phyloP scores from a whole-genome alignment of 1,140 invertebrate genomes.

The Ephestia elutella region DNA sequence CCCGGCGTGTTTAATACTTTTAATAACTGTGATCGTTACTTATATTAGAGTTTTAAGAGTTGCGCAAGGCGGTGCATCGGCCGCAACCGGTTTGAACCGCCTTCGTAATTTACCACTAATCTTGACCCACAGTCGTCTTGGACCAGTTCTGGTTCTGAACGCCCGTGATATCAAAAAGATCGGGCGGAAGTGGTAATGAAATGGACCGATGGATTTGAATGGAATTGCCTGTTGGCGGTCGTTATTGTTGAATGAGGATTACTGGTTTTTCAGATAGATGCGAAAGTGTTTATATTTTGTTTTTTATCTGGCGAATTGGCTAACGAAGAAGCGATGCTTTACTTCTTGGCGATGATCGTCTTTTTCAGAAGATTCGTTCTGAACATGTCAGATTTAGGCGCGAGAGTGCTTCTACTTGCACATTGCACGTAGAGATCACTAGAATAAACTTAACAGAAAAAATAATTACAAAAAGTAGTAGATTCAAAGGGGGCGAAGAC shows the following conservation, averaged over 20 bases:
- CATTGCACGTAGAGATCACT: too few relatives aligned
- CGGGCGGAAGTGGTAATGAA: conserved; percentile 31
- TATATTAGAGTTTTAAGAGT: not conserved
- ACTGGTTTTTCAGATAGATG: too few relatives aligned
- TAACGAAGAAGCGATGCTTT: too few relatives aligned
- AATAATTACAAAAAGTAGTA: too few relatives aligned
- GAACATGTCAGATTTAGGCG: too few relatives aligned
- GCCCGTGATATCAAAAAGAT: conserved; percentile 21
- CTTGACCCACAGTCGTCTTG: conserved; percentile 60
- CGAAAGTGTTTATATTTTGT: too few relatives aligned
- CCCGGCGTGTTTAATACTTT: too few relatives aligned
- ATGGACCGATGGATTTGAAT: conserved; percentile 12
- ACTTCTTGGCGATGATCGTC: too few relatives aligned
- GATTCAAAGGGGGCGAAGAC: not conserved
- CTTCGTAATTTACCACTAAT: conserved; percentile 53
- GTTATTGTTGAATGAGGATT: conserved; percentile 3
- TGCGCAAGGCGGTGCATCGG: conserved; percentile 38
- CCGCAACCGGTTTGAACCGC: conserved; percentile 47
- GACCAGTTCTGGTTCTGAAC: conserved; percentile 36
- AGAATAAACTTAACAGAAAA: too few relatives aligned
- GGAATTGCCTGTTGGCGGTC: conserved; percentile 14
- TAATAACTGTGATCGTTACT: conserved; percentile 11
- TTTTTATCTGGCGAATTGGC: too few relatives aligned
- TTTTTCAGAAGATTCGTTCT: too few relatives aligned
- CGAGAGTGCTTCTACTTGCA: too few relatives aligned